phyloP scores from a whole-genome alignment of 2,888 invertebrate genomes.

The Bombylius major region DNA sequence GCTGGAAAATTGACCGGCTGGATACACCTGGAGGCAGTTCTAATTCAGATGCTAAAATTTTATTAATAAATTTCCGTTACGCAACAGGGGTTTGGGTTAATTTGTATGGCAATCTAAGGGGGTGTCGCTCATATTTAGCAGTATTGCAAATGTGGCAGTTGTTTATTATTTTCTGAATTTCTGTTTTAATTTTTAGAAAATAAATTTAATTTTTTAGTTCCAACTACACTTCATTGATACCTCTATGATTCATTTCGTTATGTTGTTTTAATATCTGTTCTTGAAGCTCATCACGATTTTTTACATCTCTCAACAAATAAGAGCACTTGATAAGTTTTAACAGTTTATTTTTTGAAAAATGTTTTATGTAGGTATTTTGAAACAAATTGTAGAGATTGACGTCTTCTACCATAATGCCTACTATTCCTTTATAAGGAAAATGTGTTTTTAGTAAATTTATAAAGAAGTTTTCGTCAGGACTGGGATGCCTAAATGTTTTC shows the following conservation, averaged over 20 bases:
- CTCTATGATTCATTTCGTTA: conserved; percentile 5
- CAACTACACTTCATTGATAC: conserved; percentile 2
- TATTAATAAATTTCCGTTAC: too few relatives aligned
- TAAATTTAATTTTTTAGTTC: conserved; percentile 4
- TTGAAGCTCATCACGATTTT: neutral
- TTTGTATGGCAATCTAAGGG: conserved; percentile 1
- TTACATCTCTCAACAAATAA: neutral
- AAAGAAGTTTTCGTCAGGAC: too few relatives aligned
- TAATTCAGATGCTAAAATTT: too few relatives aligned
- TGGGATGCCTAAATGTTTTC: too few relatives aligned
- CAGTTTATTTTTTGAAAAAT: neutral
- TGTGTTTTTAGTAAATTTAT: too few relatives aligned
- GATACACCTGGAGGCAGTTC: too few relatives aligned
- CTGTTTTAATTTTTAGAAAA: conserved; percentile 1
- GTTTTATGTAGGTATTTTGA: neutral
- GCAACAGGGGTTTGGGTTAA: conserved; percentile 2
- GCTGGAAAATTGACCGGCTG: too few relatives aligned
- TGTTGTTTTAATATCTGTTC: neutral
- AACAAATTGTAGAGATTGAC: neutral
- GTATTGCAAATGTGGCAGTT: conserved; percentile 7
- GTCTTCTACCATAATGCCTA: too few relatives aligned
- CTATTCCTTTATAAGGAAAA: too few relatives aligned
- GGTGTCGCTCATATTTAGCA: conserved; percentile 7
- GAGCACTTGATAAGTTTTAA: neutral
- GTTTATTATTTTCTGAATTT: conserved; percentile 6